Evolutionary conservation across 1,140 invertebrate species (phyloP).

Genomic region (Drosophila littoralis): DNA sequence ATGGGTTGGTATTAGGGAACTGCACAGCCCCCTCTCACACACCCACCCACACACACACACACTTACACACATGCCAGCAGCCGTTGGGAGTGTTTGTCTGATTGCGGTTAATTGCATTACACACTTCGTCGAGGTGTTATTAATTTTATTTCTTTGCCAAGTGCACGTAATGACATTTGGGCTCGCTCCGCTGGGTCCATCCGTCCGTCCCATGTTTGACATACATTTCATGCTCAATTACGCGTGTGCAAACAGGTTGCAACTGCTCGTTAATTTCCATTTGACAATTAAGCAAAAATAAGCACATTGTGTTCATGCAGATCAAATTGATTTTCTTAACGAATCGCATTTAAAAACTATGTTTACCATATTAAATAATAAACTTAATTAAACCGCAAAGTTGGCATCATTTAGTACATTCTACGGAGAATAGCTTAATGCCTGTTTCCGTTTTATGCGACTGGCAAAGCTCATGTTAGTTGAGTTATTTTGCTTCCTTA

Average conservation of each 20-base stretch:
- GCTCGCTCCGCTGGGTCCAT: not conserved
- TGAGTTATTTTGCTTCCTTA: too few relatives aligned
- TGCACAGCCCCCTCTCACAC: not conserved
- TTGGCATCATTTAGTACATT: too few relatives aligned
- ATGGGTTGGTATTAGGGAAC: not conserved
- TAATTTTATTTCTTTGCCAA: conserved; percentile 48
- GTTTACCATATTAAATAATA: conserved; percentile 1
- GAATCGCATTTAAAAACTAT: conserved; percentile 6
- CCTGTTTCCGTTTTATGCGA: not conserved
- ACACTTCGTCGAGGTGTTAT: conserved; percentile 42
- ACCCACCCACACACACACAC: not conserved
- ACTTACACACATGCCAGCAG: conserved; percentile 3
- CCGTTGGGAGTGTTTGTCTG: conserved; percentile 30
- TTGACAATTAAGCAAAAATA: conserved; percentile 32
- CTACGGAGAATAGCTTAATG: not conserved
- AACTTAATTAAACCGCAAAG: conserved; percentile 4
- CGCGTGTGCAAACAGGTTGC: conserved; percentile 27
- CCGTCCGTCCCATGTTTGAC: conserved; percentile 14
- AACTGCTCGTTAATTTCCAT: conserved; percentile 6
- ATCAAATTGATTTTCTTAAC: conserved; percentile 2
- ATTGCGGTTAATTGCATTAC: conserved; percentile 53
- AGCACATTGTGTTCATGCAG: conserved; percentile 1
- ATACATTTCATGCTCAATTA: conserved; percentile 50
- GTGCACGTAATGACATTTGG: conserved; percentile 30
- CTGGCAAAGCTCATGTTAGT: too few relatives aligned